Percentiles rank a stretch among this genome's conserved stretches.
Conservation (phyloP, 2,113 vertebrate genomes). For the Daphoenositta chrysoptera region DNA sequence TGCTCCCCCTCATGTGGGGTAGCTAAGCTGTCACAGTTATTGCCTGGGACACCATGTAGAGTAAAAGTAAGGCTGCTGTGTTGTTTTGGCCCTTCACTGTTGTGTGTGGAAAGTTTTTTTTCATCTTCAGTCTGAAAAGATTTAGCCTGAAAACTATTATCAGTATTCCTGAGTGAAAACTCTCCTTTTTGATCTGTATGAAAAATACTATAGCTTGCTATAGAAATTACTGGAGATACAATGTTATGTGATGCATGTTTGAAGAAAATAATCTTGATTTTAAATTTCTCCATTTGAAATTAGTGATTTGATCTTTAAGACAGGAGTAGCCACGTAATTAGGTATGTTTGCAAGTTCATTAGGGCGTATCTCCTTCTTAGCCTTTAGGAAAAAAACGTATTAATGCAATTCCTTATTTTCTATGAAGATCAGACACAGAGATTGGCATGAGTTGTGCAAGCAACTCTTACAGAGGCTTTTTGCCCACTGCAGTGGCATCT, state of each 20-base stretch:
- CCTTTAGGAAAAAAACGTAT: not conserved
- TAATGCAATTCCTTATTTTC: not conserved
- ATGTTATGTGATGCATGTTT: fast-evolving
- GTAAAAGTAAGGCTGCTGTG: not conserved
- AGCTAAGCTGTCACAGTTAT: not conserved
- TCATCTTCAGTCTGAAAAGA: not conserved
- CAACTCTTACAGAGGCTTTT: not conserved
- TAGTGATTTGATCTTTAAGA: not conserved
- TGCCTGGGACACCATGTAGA: not conserved
- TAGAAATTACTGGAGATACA: not conserved
- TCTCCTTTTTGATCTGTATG: not conserved
- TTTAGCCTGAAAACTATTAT: not conserved
- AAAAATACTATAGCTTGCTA: not conserved
- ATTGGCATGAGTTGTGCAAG: not conserved
- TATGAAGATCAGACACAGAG: not conserved
- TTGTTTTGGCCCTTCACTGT: not conserved
- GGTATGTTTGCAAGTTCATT: not conserved
- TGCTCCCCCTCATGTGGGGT: not conserved
- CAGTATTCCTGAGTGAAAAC: not conserved
- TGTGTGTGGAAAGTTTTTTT: not conserved
- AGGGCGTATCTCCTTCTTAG: not conserved
- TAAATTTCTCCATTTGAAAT: not conserved
- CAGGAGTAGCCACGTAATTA: not conserved
- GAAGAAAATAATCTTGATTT: not conserved
- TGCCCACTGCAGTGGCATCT: not conserved